Conservation (phyloP, 2,888 invertebrate genomes). For the Eupsilia transversa region DNA sequence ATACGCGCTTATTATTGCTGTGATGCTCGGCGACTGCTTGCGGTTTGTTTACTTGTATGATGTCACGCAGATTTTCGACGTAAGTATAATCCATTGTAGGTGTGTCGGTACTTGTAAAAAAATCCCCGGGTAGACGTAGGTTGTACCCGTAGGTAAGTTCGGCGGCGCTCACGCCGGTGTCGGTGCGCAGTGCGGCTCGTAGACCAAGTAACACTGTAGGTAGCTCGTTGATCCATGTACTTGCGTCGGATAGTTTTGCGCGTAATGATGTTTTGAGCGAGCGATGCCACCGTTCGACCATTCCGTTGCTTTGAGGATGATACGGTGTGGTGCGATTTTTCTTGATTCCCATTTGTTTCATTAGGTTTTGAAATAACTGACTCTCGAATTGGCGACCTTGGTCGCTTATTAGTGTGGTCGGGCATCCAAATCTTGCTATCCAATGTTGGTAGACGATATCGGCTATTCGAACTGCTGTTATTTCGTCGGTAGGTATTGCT, state of each 20-base stretch:
- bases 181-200: background rate
- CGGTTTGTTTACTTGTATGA: too few species aligned
- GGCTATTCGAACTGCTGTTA: background rate
- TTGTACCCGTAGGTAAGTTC: slow-evolving; percentile 2
- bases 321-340: too few species aligned
- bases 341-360: too few species aligned
- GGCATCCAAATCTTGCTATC: background rate
- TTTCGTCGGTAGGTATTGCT: background rate
- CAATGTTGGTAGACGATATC: background rate
- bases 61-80: too few species aligned
- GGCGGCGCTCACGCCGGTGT: background rate
- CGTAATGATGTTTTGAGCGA: too few species aligned
- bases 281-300: too few species aligned
- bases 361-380: too few species aligned
- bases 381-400: background rate
- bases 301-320: too few species aligned
- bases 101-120: background rate
- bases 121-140: background rate
- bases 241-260: background rate
- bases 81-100: background rate
- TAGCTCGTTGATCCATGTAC: background rate
- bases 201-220: background rate
- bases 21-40: too few species aligned
- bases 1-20: too few species aligned
- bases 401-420: background rate